A percentile compares a stretch with the other conserved stretches of the same genome.
phyloP scores from a whole-genome alignment of 2,797 vertebrate genomes.

The Eulemur mongoz region DNA sequence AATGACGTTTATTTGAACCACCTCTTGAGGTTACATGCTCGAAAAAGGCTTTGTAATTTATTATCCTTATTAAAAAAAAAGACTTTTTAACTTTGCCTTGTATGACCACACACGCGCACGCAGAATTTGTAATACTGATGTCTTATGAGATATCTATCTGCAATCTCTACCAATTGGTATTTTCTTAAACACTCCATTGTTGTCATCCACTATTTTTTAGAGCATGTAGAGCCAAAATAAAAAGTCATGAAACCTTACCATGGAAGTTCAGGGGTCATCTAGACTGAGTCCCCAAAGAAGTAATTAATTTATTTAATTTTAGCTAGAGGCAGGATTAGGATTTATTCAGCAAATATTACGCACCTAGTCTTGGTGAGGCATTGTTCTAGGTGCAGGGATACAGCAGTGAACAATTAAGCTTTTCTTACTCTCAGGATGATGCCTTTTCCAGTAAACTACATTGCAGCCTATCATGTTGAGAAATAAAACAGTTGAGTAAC shows the following conservation, averaged over 20 bases:
- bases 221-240: background rate
- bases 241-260: background rate
- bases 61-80: background rate
- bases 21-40: background rate
- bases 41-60: background rate
- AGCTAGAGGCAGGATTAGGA: background rate
- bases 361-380: background rate
- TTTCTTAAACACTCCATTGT: background rate
- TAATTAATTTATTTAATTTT: background rate
- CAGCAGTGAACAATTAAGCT: background rate
- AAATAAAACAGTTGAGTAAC: constrained; percentile 37
- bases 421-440: background rate
- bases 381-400: background rate
- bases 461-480: background rate
- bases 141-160: background rate
- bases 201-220: constrained; percentile 16
- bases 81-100: background rate
- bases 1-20: constrained; percentile 4
- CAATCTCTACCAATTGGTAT: background rate
- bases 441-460: background rate
- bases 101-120: background rate
- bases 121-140: background rate
- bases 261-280: background rate
- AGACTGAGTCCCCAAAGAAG: background rate
- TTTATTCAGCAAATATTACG: background rate